phyloP scores from a whole-genome alignment of 2,888 invertebrate species.

The Sycophila texana region DNA sequence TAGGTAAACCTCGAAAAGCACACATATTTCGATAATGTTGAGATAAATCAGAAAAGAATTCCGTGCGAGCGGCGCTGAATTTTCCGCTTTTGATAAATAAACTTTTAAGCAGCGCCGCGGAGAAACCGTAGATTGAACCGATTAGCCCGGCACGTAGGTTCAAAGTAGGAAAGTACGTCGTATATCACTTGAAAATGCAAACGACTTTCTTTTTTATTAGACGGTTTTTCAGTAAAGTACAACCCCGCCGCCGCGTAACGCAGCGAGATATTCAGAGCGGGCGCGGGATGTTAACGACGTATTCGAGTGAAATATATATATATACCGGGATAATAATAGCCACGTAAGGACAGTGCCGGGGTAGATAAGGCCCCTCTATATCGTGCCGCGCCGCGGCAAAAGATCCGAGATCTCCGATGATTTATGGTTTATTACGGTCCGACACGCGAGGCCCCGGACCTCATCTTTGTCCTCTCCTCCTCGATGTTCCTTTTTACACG shows the following conservation, averaged over 20 bases:
- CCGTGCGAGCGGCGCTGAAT: neutral
- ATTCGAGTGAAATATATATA: slow-evolving; percentile 54
- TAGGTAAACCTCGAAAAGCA: neutral
- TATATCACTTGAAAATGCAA: slow-evolving; percentile 41
- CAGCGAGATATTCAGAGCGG: slow-evolving; percentile 18
- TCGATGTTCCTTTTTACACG: neutral
- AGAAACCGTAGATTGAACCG: slow-evolving; percentile 28
- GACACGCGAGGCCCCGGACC: slow-evolving; percentile 64
- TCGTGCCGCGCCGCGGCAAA: slow-evolving; percentile 55
- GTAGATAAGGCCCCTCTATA: slow-evolving; percentile 39
- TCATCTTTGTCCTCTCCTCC: slow-evolving; percentile 41
- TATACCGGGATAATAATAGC: slow-evolving; percentile 41
- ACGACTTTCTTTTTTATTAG: slow-evolving; percentile 35
- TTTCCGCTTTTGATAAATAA: slow-evolving; percentile 7
- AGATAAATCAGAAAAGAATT: neutral
- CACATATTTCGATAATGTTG: neutral
- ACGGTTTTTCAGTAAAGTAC: slow-evolving; percentile 27
- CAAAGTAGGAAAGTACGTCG: slow-evolving; percentile 22
- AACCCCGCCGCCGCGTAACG: neutral
- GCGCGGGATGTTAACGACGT: slow-evolving; percentile 43
- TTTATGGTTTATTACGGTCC: slow-evolving; percentile 68
- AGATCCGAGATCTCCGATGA: slow-evolving; percentile 67
- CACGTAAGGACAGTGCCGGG: slow-evolving; percentile 36
- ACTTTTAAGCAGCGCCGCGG: slow-evolving; percentile 8
- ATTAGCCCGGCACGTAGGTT: slow-evolving; percentile 16